Percentiles rank a stretch among this genome's conserved stretches.
These are phyloP conservation scores for Pogonognathellus flavescens DNA, from an alignment of 1,140 invertebrate species.

Conservation along the genomic window DNA sequence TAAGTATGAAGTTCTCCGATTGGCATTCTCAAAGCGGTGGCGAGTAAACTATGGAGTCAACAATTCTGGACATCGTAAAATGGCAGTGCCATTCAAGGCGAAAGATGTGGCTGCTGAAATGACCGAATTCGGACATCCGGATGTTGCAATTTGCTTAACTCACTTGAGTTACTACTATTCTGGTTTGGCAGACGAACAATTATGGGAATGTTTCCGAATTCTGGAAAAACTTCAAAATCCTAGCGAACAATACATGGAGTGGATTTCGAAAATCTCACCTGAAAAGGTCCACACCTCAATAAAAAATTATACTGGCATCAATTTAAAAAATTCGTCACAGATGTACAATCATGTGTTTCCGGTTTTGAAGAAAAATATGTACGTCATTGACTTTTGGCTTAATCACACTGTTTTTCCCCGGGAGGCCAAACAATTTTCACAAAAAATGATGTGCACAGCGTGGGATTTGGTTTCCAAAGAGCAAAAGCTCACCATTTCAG, in stretches of 20 bases:
- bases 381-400: too few relatives aligned
- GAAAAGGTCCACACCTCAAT: conserved; percentile 14
- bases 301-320: conserved; percentile 17
- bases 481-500: not conserved
- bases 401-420: conserved; percentile 44
- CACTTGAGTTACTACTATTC: conserved; percentile 62
- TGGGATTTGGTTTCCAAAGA: conserved; percentile 57
- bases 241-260: conserved; percentile 1
- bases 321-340: conserved; percentile 50
- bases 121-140: too few relatives aligned
- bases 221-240: conserved; percentile 13
- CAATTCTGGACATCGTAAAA: not conserved
- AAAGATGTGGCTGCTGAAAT: too few relatives aligned
- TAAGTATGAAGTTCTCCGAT: conserved; percentile 45
- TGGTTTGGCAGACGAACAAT: conserved; percentile 57
- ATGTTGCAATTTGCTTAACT: conserved; percentile 57
- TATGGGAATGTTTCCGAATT: too few relatives aligned
- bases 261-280: conserved; percentile 19
- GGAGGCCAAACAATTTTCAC: too few relatives aligned
- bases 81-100: too few relatives aligned
- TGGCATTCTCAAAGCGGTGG: conserved; percentile 54
- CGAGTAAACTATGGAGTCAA: conserved; percentile 61
- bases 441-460: conserved; percentile 52
- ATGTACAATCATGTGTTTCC: conserved; percentile 17
- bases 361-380: conserved; percentile 51